phyloP scores from a whole-genome alignment of 1,140 invertebrate species.

The Spodoptera litura region DNA sequence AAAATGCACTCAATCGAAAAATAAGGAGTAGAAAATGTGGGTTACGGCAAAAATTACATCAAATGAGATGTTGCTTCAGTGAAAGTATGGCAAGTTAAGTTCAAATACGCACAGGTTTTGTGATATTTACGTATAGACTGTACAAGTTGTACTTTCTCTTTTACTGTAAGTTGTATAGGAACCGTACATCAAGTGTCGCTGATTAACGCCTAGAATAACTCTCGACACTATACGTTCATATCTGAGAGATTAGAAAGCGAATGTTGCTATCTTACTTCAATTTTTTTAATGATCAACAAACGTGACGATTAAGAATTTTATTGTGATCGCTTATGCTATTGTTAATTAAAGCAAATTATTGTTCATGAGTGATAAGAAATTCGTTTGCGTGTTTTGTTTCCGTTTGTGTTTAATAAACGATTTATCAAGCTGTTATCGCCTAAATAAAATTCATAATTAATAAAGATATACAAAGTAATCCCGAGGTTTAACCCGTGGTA shows the following conservation, averaged over 20 bases:
- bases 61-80: slow-evolving; percentile 23
- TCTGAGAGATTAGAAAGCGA: slow-evolving; percentile 7
- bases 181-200: neutral
- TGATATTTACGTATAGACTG: slow-evolving; percentile 20
- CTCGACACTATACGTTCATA: too few relatives aligned
- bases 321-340: too few relatives aligned
- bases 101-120: slow-evolving; percentile 20
- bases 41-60: slow-evolving; percentile 1
- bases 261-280: neutral
- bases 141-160: slow-evolving; percentile 23
- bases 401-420: too few relatives aligned
- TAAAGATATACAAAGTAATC: too few relatives aligned
- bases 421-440: too few relatives aligned
- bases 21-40: neutral
- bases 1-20: slow-evolving; percentile 9
- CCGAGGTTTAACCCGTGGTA: too few relatives aligned
- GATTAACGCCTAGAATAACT: slow-evolving; percentile 2
- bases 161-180: slow-evolving; percentile 12
- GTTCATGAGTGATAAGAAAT: too few relatives aligned
- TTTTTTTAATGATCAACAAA: too few relatives aligned
- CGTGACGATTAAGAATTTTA: too few relatives aligned
- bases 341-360: too few relatives aligned
- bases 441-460: too few relatives aligned
- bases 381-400: too few relatives aligned
- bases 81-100: slow-evolving; percentile 24